Evolutionary conservation across 2,888 invertebrate species (phyloP), one percentile per base, ranked within the genome.

Genomic region (Belgica antarctica): DNA sequence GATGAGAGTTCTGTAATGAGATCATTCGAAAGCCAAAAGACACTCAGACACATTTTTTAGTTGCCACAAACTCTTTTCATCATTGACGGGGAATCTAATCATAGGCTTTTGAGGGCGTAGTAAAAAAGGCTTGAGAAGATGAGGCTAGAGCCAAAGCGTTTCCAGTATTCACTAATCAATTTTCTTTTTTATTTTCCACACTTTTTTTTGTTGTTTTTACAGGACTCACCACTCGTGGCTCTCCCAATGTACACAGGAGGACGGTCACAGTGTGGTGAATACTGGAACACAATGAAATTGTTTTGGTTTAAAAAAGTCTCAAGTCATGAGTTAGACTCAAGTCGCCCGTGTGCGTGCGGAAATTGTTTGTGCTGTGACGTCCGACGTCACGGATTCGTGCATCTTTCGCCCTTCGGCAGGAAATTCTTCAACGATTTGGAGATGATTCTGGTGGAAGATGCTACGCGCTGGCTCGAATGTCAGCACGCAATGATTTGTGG

Each of bases 401-500:
- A 41, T 41, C 41, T 41, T 41, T 41, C 41, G 41, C 41, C 41
- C n/a, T n/a, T 2, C 10, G 41, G 41, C 15, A 15, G 12, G 41
- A 41, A 41, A 52, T 52, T 52, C 52, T 52, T 19, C 52, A 52
- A 22, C 52, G 22, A 52, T 41, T 41, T 41, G 41, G 41, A 41
- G 41, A 41, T 52, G 52, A 52, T 19, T 52, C 52, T 52, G 17
- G 52, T 52, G 52, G 52, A 52, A 52, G 52, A 52, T 52, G 19
- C 52, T 52, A 8, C 52, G 22, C n/a, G n/a, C n/a, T n/a, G 41
- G 41, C 15, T 52, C 22, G 52, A 52, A 52, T 52, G 52, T 68
- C 68, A 68, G 52, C 68, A 63, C 41, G n/a, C 57, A 10, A 63
- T 63, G 27, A 27, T 68, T 68, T 68, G 57, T 34, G 68, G 68